Evolutionary conservation across 2,113 vertebrate species (phyloP).

Genomic region (Lagopus leucura): DNA sequence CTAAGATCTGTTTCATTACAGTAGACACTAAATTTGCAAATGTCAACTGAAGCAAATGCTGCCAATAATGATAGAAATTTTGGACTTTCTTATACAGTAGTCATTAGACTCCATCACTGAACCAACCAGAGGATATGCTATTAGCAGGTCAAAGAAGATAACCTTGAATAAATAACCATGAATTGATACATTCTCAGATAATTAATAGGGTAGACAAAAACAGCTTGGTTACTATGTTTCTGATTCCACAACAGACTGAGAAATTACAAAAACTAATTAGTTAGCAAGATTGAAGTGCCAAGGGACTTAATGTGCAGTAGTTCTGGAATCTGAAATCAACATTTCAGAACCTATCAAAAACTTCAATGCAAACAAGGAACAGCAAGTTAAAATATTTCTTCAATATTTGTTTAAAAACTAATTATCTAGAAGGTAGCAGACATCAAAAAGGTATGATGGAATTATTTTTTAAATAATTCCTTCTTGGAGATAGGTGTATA

Average conservation of each 20-base stretch:
- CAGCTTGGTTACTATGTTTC: background rate
- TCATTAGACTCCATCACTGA: background rate
- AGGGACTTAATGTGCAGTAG: background rate
- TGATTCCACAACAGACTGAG: slow-evolving; percentile 8
- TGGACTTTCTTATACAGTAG: fast-evolving
- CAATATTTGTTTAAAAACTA: background rate
- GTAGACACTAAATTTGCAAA: background rate
- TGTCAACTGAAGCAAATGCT: background rate
- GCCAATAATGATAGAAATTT: background rate
- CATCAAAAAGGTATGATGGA: background rate
- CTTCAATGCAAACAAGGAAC: background rate
- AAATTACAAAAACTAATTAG: slow-evolving; percentile 14
- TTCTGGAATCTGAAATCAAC: background rate
- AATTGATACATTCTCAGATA: background rate
- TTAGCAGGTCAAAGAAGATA: background rate
- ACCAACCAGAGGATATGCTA: background rate
- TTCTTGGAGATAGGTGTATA: background rate
- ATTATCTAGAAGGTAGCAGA: background rate
- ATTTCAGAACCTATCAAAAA: background rate
- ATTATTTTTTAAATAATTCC: background rate
- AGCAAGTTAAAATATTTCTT: background rate
- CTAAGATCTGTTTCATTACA: background rate
- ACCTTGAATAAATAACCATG: background rate
- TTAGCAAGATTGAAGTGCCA: background rate
- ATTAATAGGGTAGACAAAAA: background rate